These are phyloP conservation scores for Atopsyche davidsoni DNA, from an alignment of 1,140 invertebrate genomes.

Conservation along the genomic window DNA sequence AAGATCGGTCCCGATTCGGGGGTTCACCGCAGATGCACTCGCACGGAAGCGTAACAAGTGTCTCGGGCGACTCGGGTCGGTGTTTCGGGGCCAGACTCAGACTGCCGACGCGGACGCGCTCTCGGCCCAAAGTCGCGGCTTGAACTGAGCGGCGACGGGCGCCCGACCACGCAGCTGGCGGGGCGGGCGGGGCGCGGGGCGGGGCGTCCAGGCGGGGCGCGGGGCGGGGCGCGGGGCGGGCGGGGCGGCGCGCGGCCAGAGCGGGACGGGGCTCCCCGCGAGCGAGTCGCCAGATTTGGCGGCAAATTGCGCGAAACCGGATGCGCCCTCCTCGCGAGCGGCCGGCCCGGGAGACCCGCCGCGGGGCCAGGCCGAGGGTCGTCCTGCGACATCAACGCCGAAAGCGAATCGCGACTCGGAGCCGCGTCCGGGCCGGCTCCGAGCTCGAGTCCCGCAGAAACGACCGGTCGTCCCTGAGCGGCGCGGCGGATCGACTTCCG, in stretches of 20 bases:
- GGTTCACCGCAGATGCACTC: too few relatives aligned
- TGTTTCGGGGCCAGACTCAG: constrained; percentile 45
- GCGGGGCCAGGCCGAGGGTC: constrained; percentile 5
- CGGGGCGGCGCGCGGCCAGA: constrained; percentile 37
- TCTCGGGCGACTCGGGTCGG: constrained; percentile 23
- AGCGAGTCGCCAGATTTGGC: not conserved
- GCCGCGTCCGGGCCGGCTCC: too few relatives aligned
- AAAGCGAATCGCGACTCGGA: too few relatives aligned
- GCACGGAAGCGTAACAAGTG: constrained; percentile 24
- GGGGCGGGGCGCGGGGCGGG: constrained; percentile 43
- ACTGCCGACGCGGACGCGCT: constrained; percentile 14
- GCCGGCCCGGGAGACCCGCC: constrained; percentile 4
- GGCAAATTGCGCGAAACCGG: not conserved
- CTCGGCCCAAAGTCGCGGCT: constrained; percentile 19
- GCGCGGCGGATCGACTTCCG: constrained; percentile 7
- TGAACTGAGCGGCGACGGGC: constrained; percentile 13
- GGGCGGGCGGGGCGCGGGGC: constrained; percentile 41
- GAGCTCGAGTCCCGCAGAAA: too few relatives aligned
- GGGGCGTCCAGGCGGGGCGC: constrained; percentile 42
- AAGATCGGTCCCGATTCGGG: too few relatives aligned
- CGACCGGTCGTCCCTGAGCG: not conserved
- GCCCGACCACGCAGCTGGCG: constrained; percentile 44
- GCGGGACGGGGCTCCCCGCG: constrained; percentile 28
- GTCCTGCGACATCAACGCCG: too few relatives aligned
- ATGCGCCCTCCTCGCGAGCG: not conserved